Conservation (phyloP, 2,797 vertebrate species). For the Leptatherina wallacei region DNA sequence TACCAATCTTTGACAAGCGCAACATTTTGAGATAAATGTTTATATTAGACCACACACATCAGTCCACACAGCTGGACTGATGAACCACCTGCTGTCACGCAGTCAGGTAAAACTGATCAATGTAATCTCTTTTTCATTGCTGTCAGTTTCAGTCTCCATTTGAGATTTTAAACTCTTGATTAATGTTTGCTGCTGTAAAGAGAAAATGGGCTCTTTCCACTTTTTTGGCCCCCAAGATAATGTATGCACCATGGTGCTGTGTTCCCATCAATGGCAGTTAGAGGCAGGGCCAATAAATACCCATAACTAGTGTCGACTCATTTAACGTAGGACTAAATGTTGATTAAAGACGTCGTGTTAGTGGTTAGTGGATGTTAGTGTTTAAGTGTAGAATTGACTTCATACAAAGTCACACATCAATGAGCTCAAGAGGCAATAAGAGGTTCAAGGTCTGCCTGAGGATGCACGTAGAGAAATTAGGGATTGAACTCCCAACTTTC, state of each 20-base stretch:
- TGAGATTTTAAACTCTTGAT: not conserved
- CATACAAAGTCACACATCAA: not conserved
- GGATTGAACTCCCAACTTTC: not conserved
- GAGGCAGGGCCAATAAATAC: not conserved
- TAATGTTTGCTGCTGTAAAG: not conserved
- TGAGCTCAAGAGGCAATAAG: not conserved
- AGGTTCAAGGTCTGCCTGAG: not conserved
- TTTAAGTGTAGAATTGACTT: not conserved
- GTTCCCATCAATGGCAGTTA: not conserved
- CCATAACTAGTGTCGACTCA: not conserved
- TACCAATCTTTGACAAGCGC: not conserved
- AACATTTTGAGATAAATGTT: not conserved
- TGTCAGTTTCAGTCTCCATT: not conserved
- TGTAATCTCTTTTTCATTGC: not conserved
- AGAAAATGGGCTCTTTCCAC: no score
- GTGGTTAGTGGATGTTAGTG: not conserved
- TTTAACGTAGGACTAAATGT: not conserved
- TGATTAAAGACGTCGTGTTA: not conserved
- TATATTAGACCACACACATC: not conserved
- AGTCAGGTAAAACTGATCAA: not conserved
- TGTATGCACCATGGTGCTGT: not conserved
- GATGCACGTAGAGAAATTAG: not conserved
- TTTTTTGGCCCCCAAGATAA: no score
- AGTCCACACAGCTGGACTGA: not conserved
- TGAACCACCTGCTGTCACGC: not conserved